Evolutionary conservation across 2,113 vertebrate species (phyloP).

Genomic region (Gorilla gorilla): DNA sequence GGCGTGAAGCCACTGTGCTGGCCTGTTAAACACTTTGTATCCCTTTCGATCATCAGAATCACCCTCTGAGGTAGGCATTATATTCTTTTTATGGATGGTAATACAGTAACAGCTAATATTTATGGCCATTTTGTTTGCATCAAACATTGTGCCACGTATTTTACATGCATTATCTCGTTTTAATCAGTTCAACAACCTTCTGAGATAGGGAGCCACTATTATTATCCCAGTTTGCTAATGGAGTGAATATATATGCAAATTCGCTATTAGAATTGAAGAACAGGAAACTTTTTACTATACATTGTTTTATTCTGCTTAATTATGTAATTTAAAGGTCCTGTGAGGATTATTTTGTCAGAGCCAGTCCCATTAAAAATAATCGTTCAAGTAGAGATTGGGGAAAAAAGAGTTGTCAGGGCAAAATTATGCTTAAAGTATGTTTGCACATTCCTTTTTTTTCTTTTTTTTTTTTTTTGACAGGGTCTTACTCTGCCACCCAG

Average conservation of each 20-base stretch:
- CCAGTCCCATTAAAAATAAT: slow-evolving; percentile 30
- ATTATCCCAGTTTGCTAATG: not conserved
- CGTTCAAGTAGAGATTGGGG: not conserved
- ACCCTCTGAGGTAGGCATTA: not conserved
- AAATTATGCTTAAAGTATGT: not conserved
- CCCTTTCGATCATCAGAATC: not conserved
- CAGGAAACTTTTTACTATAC: slow-evolving; percentile 13
- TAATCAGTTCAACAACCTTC: not conserved
- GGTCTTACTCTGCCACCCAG: no score
- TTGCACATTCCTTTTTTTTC: not conserved
- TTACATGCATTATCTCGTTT: slow-evolving; percentile 5
- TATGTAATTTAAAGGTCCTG: slow-evolving; percentile 5
- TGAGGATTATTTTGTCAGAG: not conserved
- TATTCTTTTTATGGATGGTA: slow-evolving; percentile 38
- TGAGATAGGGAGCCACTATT: not conserved
- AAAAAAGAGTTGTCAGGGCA: not conserved
- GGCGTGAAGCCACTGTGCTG: no score
- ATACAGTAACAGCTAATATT: not conserved
- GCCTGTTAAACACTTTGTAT: not conserved
- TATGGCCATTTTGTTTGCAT: not conserved
- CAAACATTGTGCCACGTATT: not conserved
- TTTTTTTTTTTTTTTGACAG: no score
- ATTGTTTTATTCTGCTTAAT: not conserved
- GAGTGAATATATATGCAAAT: slow-evolving; percentile 44
- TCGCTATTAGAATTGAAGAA: not conserved